phyloP scores from a whole-genome alignment of 1,140 invertebrate species.

The Phymastichus coffea region DNA sequence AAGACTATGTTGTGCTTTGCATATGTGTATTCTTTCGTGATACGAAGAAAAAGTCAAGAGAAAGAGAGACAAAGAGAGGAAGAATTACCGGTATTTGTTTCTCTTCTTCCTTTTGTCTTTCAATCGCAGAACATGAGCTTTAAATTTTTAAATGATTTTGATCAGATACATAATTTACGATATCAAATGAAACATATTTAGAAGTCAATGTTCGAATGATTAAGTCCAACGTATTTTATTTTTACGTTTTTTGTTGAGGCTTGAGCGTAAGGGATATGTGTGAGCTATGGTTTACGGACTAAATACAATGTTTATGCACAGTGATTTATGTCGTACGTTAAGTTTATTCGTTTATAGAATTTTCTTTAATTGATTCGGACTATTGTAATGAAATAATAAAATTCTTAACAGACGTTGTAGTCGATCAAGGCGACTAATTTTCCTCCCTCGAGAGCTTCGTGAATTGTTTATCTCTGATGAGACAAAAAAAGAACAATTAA shows the following conservation, averaged over 20 bases:
- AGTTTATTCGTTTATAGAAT: background rate
- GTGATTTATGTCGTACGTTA: background rate
- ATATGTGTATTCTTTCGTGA: constrained; percentile 17
- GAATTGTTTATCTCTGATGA: background rate
- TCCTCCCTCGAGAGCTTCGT: background rate
- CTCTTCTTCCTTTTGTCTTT: background rate
- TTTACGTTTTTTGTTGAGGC: background rate
- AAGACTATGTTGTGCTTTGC: background rate
- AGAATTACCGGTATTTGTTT: constrained; percentile 6
- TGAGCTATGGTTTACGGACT: background rate
- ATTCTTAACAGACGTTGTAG: background rate
- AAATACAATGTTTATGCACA: background rate
- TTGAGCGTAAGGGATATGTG: background rate
- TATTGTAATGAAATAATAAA: background rate
- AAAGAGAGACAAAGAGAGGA: no score
- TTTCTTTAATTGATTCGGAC: background rate
- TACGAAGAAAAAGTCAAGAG: no score
- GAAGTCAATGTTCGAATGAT: background rate
- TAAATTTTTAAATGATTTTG: no score
- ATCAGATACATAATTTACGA: background rate
- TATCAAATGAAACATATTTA: background rate
- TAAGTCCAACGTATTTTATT: background rate
- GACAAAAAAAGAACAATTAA: background rate
- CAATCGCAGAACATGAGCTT: background rate
- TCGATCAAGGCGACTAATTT: background rate